These are phyloP conservation scores for Hypselothyrea guttata DNA, from an alignment of 2,888 invertebrate genomes.

Conservation along the genomic window DNA sequence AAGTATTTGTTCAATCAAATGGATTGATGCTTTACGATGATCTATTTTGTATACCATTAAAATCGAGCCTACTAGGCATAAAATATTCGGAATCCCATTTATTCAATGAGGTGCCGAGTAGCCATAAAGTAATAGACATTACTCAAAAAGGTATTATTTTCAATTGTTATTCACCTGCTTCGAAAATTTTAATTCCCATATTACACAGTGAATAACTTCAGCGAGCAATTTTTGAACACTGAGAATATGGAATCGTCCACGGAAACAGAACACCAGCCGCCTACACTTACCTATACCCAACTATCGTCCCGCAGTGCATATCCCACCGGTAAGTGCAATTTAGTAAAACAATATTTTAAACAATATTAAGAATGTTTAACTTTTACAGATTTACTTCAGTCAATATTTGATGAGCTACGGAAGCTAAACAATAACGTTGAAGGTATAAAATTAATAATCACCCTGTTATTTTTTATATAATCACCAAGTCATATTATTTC, in stretches of 20 bases:
- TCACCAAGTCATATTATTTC: conserved; percentile 8
- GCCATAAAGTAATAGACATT: neutral
- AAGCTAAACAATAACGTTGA: too few relatives aligned
- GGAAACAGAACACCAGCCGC: conserved; percentile 1
- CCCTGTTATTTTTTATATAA: conserved; percentile 14
- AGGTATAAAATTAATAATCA: conserved; percentile 11
- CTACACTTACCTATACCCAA: conserved; percentile 11
- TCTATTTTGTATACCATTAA: conserved; percentile 9
- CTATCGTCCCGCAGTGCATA: conserved; percentile 10
- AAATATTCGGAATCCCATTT: conserved; percentile 6
- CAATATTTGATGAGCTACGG: too few relatives aligned
- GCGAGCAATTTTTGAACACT: conserved; percentile 7
- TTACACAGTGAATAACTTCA: too few relatives aligned
- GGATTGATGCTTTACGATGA: conserved; percentile 12
- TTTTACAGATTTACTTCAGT: conserved; percentile 1
- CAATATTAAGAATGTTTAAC: conserved; percentile 7
- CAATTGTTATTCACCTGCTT: too few relatives aligned
- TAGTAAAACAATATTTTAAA: conserved; percentile 11
- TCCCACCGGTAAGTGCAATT: conserved; percentile 22
- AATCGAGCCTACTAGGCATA: conserved; percentile 16
- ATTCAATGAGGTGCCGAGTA: too few relatives aligned
- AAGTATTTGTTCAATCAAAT: conserved; percentile 7
- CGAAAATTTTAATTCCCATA: neutral
- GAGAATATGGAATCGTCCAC: too few relatives aligned
- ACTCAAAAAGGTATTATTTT: neutral